phyloP scores from a whole-genome alignment of 2,888 invertebrate genomes.

The Yponomeuta cagnagella region DNA sequence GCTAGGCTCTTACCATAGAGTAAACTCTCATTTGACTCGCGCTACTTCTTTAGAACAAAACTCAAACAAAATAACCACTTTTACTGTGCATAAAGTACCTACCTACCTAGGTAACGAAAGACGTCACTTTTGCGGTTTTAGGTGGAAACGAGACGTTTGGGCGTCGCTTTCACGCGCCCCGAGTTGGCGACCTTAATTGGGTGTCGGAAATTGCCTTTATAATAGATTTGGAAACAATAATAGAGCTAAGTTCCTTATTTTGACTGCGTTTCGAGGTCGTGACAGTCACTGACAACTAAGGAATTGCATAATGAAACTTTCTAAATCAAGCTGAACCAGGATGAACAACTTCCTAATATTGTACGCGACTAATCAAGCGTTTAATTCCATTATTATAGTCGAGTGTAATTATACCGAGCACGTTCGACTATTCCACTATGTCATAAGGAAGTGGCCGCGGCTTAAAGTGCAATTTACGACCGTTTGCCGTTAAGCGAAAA shows the following conservation, averaged over 20 bases:
- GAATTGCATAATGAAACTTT: slow-evolving; percentile 1
- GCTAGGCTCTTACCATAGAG: too few relatives aligned
- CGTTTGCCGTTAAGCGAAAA: background rate
- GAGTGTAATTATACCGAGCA: background rate
- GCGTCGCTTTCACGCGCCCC: background rate
- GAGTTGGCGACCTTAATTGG: background rate
- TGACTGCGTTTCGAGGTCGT: background rate
- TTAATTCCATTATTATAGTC: background rate
- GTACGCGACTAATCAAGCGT: background rate
- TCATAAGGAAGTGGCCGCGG: background rate
- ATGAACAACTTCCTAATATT: slow-evolving; percentile 2
- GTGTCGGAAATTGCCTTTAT: background rate
- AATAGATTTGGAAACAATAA: background rate
- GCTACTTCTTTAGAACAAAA: too few relatives aligned
- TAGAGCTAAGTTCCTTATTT: background rate
- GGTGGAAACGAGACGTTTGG: background rate
- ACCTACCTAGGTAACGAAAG: background rate
- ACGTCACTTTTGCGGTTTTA: background rate
- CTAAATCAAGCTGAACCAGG: slow-evolving; percentile 4
- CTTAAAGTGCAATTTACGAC: background rate
- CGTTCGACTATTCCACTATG: background rate
- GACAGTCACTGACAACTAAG: background rate
- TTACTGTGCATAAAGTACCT: too few relatives aligned
- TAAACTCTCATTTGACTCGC: too few relatives aligned
- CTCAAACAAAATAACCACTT: too few relatives aligned